Percentiles rank a stretch among this genome's conserved stretches.
Evolutionary conservation across 2,113 vertebrate genomes (phyloP).

Genomic region (Rhinolophus sinicus): DNA sequence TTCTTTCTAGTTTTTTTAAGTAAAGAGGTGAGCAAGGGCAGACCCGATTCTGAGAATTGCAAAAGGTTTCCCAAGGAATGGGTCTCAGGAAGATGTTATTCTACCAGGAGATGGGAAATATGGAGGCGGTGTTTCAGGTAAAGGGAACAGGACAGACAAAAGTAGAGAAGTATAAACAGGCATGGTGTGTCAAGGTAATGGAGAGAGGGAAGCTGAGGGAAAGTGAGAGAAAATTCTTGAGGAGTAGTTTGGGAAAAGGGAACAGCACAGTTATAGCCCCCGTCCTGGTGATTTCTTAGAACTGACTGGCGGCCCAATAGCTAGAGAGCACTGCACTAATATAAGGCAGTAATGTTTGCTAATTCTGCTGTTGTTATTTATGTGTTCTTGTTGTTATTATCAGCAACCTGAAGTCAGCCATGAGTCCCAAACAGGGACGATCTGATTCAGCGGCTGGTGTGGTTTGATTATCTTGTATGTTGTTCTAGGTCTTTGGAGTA

Average conservation of each 20-base stretch:
- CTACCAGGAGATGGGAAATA: neutral
- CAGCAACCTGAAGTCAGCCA: neutral
- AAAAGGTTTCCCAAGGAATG: neutral
- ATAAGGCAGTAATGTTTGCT: neutral
- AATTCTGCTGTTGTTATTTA: neutral
- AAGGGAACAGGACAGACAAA: neutral
- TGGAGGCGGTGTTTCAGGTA: neutral
- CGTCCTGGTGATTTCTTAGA: neutral
- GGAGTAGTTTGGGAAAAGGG: neutral
- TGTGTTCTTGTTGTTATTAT: neutral
- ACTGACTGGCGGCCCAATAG: neutral
- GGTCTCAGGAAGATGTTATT: neutral
- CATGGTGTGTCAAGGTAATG: neutral
- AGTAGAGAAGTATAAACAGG: neutral
- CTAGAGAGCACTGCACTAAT: neutral
- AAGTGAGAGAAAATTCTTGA: neutral
- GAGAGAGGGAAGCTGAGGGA: neutral
- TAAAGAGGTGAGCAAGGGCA: neutral
- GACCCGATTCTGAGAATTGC: neutral
- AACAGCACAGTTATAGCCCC: neutral
- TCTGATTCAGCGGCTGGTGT: neutral
- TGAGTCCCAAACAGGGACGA: neutral
- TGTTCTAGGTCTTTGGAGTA: neutral
- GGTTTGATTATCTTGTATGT: neutral
- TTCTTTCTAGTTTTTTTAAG: constrained; percentile 42